Conservation (phyloP, 2,888 invertebrate species). For the Andrena fulva region DNA sequence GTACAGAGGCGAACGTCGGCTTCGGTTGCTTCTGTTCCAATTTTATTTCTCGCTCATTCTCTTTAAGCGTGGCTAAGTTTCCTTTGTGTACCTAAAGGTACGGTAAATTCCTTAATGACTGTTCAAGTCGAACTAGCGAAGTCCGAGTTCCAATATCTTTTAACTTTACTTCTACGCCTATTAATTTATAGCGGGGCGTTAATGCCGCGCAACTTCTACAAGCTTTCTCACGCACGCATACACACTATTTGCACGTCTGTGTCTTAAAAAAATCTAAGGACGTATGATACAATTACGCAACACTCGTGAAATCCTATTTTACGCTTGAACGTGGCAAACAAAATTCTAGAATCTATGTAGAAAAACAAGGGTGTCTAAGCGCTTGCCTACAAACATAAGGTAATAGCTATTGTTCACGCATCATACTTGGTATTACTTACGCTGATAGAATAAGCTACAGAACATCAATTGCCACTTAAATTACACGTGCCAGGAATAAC, state of each 20-base stretch:
- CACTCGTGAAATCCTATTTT: slow-evolving; percentile 19
- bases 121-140: slow-evolving; percentile 47
- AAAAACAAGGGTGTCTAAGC: slow-evolving; percentile 30
- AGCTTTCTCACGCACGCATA: slow-evolving; percentile 50
- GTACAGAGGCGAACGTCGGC: slow-evolving; percentile 75
- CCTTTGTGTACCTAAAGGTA: slow-evolving; percentile 83
- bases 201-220: slow-evolving; percentile 56
- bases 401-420: slow-evolving; percentile 34
- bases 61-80: slow-evolving; percentile 81
- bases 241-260: slow-evolving; percentile 42
- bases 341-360: slow-evolving; percentile 20
- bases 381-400: slow-evolving; percentile 46
- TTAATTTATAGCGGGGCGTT: slow-evolving; percentile 23
- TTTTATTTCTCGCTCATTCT: slow-evolving; percentile 80
- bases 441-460: slow-evolving; percentile 75
- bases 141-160: slow-evolving; percentile 42
- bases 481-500: slow-evolving; percentile 78
- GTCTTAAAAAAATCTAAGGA: slow-evolving; percentile 31
- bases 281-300: slow-evolving; percentile 14
- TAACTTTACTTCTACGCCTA: slow-evolving; percentile 27
- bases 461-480: slow-evolving; percentile 77
- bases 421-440: slow-evolving; percentile 76
- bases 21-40: slow-evolving; percentile 78
- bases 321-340: slow-evolving; percentile 8
- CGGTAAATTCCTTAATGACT: slow-evolving; percentile 75